phyloP scores from a whole-genome alignment of 2,888 invertebrate species.

The Caprella mutica region DNA sequence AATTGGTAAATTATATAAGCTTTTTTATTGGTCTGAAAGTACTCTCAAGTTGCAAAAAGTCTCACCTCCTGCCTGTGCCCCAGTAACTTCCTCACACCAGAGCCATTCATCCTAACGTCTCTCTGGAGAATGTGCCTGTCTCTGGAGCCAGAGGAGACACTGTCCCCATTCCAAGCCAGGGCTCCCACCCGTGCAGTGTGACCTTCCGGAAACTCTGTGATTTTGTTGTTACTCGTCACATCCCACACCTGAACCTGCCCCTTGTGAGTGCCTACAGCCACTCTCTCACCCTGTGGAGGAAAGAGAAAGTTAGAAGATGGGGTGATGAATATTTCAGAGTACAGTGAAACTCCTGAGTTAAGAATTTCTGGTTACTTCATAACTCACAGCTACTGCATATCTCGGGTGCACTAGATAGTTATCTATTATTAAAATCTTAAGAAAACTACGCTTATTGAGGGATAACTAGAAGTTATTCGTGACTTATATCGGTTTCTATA shows the following conservation, averaged over 20 bases:
- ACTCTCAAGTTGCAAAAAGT: not conserved
- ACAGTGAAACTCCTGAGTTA: too few relatives aligned
- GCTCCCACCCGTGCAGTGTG: slow-evolving; percentile 88
- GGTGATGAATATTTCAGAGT: too few relatives aligned
- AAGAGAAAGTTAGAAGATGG: not conserved
- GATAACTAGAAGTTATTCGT: too few relatives aligned
- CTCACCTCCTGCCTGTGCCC: slow-evolving; percentile 87
- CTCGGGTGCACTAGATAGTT: too few relatives aligned
- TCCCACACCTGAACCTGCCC: slow-evolving; percentile 98
- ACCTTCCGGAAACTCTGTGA: slow-evolving; percentile 77
- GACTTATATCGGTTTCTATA: too few relatives aligned
- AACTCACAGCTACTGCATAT: too few relatives aligned
- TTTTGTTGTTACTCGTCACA: slow-evolving; percentile 82
- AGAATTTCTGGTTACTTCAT: too few relatives aligned
- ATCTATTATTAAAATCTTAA: too few relatives aligned
- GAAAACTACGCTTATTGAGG: too few relatives aligned
- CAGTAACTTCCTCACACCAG: slow-evolving; percentile 63
- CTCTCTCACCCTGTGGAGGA: slow-evolving; percentile 59
- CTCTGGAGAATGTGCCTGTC: slow-evolving; percentile 87
- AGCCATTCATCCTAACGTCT: slow-evolving; percentile 70
- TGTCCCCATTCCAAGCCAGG: slow-evolving; percentile 94
- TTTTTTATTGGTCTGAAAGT: too few relatives aligned
- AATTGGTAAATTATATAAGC: too few relatives aligned
- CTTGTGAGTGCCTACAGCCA: slow-evolving; percentile 95
- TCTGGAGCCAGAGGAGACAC: slow-evolving; percentile 85